These are phyloP conservation scores for Sander vitreus DNA, from an alignment of 2,113 vertebrate species.

Conservation along the genomic window DNA sequence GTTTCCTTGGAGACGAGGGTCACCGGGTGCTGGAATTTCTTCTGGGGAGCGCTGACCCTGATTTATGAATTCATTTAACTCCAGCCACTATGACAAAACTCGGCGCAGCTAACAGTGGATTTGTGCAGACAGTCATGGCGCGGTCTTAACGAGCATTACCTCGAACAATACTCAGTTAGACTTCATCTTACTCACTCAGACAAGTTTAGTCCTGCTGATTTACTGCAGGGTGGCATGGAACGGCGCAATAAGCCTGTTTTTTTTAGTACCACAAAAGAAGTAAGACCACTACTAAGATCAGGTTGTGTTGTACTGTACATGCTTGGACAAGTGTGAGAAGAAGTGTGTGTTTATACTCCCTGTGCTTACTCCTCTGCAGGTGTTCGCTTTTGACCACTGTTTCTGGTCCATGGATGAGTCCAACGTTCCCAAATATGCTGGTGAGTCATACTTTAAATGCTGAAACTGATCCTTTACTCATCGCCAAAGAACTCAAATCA, in stretches of 20 bases:
- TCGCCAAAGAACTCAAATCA: conserved; percentile 31
- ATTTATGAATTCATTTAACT: conserved; percentile 84
- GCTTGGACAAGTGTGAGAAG: conserved; percentile 58
- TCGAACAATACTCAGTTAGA: conserved; percentile 53
- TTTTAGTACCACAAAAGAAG: conserved; percentile 16
- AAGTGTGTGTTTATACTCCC: conserved; percentile 40
- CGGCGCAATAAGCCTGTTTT: conserved; percentile 21
- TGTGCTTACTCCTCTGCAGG: conserved; percentile 82
- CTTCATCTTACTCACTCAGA: conserved; percentile 55
- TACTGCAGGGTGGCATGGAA: conserved; percentile 33
- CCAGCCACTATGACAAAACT: conserved; percentile 59
- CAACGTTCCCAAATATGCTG: conserved; percentile 95
- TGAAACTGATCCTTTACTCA: conserved; percentile 24
- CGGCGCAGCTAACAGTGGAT: conserved; percentile 48
- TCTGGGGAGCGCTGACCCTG: conserved; percentile 75
- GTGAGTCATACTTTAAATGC: conserved; percentile 80
- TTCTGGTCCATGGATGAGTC: conserved; percentile 99
- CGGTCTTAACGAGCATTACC: conserved; percentile 49
- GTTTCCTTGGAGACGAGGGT: conserved; percentile 79
- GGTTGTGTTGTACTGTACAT: conserved; percentile 42
- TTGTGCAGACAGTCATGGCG: conserved; percentile 53
- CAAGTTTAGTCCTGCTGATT: conserved; percentile 66
- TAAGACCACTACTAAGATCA: conserved; percentile 12
- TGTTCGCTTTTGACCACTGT: conserved; percentile 99
- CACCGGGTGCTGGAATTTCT: conserved; percentile 80